These are phyloP conservation scores for Drosophila nigromelanica DNA, from an alignment of 1,140 invertebrate genomes.

Conservation along the genomic window DNA sequence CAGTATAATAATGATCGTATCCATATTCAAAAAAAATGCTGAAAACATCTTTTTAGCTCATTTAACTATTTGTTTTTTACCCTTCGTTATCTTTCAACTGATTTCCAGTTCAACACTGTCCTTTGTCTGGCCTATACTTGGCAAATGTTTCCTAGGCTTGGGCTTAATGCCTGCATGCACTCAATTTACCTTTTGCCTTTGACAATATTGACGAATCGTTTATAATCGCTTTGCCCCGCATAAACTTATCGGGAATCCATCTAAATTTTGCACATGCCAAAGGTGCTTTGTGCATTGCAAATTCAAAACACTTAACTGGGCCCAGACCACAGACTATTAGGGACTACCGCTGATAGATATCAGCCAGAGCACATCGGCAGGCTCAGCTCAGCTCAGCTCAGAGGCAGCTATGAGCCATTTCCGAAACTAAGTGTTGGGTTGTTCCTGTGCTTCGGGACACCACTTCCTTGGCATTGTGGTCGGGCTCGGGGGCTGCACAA, in stretches of 20 bases:
- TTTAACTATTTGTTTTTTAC: too few species aligned
- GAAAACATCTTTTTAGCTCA: too few species aligned
- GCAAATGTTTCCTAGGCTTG: conserved; percentile 14
- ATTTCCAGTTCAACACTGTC: not conserved
- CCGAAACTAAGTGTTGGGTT: conserved; percentile 55
- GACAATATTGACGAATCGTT: conserved; percentile 41
- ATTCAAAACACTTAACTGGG: conserved; percentile 45
- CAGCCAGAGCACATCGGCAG: not conserved
- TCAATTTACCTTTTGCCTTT: conserved; percentile 57
- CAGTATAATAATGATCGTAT: too few species aligned
- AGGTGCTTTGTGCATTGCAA: conserved; percentile 45
- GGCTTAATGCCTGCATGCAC: conserved; percentile 32
- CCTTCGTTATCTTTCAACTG: not conserved
- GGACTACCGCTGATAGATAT: conserved; percentile 19
- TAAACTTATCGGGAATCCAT: conserved; percentile 49
- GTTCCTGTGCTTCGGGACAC: conserved; percentile 47
- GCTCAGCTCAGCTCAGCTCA: too few species aligned
- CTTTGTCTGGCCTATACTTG: conserved; percentile 6
- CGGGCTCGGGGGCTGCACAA: conserved; percentile 8
- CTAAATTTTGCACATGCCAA: conserved; percentile 43
- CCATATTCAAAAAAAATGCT: too few species aligned
- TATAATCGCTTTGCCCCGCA: conserved; percentile 46
- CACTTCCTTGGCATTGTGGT: conserved; percentile 76
- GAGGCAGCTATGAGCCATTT: conserved; percentile 40
- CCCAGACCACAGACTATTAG: conserved; percentile 30